Evolutionary conservation across 1,140 invertebrate species (phyloP), one percentile per base, ranked within the genome.

Genomic region (Acromyrmex charruanus): DNA sequence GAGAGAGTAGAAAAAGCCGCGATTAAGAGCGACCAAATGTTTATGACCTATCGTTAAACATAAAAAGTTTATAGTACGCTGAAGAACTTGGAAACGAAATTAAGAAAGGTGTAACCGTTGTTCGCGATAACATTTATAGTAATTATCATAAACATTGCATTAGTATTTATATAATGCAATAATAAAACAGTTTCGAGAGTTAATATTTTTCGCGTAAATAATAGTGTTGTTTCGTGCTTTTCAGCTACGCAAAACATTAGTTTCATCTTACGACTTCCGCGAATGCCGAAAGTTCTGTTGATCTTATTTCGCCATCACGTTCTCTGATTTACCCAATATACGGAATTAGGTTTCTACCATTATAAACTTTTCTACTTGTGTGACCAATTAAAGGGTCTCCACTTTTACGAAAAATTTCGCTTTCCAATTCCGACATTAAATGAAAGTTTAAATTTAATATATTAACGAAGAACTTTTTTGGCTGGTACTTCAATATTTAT

Each of bases 291-390:
- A 75, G 69, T 84, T 84, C 49, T 31, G 58, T 63, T 49, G 69
- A 84, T 75, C 44, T 82, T 49, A 39, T 74, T 82, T 59, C 68
- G 35, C 21, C 28, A 31, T 31, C 75, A 35, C 14, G n/a, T 75
- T 63, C n/a, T 35, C n/a, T 6, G 25, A 25, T 61, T 39, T 21
- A 18, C 3, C 16, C 49, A 59, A 84, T 39, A 35, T 82, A 68
- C 35, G 51, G 14, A 74, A 61, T 74, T 69, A 61, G n/a, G 25
- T 59, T 81, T 4, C 31, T 31, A 69, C 39, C n/a, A 75, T 75
- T 74, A 74, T 84, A 14, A 84, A 84, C 80, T 84, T 84, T 81
- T 75, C 25, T 39, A 74, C 25, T 44, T 82, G 31, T 84, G 80
- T 84, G 18, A 61, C n/a, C 39, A 75, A 84, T 84, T 84, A 84